Conservation (phyloP, 2,888 invertebrate genomes). For the Acleris sparsana region DNA sequence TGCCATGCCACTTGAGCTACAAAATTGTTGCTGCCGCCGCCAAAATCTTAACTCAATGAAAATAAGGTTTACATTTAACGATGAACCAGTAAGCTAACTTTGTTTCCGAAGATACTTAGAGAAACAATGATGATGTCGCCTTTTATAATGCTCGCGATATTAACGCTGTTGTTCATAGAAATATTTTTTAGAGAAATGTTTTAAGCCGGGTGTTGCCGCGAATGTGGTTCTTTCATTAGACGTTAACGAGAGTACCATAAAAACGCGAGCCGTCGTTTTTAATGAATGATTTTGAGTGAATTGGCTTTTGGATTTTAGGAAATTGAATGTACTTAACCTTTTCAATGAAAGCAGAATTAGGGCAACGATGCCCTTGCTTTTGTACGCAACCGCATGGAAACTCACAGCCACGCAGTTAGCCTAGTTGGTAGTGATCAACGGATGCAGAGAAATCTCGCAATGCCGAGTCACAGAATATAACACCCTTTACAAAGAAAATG, state of each 20-base stretch:
- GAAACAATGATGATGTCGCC: constrained; percentile 55
- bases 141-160: constrained; percentile 36
- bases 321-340: not conserved
- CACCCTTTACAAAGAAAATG: no score
- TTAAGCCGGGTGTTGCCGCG: not conserved
- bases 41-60: not conserved
- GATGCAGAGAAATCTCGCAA: no score
- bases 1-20: constrained; percentile 48
- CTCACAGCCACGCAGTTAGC: no score
- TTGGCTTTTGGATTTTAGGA: constrained; percentile 12
- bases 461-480: no score
- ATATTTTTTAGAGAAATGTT: constrained; percentile 14
- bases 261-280: no score
- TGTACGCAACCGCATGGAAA: no score
- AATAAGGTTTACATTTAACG: constrained; percentile 12
- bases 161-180: constrained; percentile 25
- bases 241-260: not conserved
- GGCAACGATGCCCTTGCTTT: not conserved
- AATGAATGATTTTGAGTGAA: constrained; percentile 1
- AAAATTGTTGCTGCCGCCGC: constrained; percentile 18
- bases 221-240: constrained; percentile 4
- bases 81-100: not conserved
- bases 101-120: constrained; percentile 42
- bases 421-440: no score
- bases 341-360: not conserved